Percentiles rank a stretch among this genome's conserved stretches.
Conservation (phyloP, 2,797 vertebrate genomes). For the Buceros bicornis region DNA sequence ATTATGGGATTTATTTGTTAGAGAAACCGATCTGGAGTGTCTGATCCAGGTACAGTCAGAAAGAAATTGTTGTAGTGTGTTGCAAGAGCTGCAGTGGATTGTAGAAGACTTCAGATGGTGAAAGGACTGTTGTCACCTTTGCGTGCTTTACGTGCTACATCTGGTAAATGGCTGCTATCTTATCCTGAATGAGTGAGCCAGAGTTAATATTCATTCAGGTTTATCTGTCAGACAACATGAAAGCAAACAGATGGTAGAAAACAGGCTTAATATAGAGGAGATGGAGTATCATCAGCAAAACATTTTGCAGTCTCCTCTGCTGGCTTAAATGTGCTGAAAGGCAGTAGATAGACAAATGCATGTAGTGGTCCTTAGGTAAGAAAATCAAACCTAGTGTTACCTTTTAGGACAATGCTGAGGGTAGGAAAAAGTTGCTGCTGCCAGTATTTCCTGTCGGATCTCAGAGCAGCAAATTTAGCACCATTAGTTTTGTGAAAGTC, state of each 20-base stretch:
- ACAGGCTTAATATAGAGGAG: not conserved
- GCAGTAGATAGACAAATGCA: not conserved
- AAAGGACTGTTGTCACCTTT: not conserved
- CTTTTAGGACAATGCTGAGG: not conserved
- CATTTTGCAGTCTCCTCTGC: not conserved
- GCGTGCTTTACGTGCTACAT: not conserved
- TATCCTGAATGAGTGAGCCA: not conserved
- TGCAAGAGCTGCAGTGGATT: not conserved
- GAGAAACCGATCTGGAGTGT: not conserved
- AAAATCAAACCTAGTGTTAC: not conserved
- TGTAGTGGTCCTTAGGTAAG: not conserved
- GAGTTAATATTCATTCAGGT: not conserved
- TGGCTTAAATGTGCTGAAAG: not conserved
- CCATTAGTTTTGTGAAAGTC: not conserved
- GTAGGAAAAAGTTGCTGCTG: not conserved
- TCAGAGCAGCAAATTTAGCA: not conserved
- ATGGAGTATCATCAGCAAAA: not conserved
- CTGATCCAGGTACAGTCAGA: not conserved
- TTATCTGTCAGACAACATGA: not conserved
- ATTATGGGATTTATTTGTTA: not conserved
- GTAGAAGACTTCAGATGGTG: not conserved
- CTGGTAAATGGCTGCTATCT: not conserved
- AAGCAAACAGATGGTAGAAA: not conserved
- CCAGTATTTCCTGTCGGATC: not conserved
- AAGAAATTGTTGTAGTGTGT: not conserved